Evolutionary conservation across 2,113 vertebrate genomes (phyloP).

Genomic region (Protobothrops mucrosquamatus): DNA sequence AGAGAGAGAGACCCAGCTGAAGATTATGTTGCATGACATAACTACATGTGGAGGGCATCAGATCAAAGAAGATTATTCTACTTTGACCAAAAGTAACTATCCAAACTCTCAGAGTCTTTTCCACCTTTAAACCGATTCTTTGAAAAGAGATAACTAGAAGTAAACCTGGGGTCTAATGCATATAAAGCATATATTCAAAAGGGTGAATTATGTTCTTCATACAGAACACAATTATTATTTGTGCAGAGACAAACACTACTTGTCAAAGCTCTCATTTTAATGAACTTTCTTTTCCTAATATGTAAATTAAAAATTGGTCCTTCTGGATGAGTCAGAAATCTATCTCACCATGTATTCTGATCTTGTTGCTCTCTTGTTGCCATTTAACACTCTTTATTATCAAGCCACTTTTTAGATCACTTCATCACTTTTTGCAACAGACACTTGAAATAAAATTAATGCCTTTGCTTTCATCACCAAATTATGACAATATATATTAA

Average conservation of each 20-base stretch:
- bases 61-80: neutral
- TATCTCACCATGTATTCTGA: neutral
- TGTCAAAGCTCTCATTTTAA: neutral
- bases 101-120: neutral
- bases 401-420: slow-evolving; percentile 32
- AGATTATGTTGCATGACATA: neutral
- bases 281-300: neutral
- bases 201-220: neutral
- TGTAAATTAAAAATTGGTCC: neutral
- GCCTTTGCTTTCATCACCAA: slow-evolving; percentile 41
- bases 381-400: slow-evolving; percentile 20
- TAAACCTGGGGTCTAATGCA: neutral
- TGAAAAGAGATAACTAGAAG: neutral
- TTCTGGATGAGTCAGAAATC: neutral
- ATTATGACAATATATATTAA: slow-evolving; percentile 23
- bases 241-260: neutral
- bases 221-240: neutral
- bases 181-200: neutral
- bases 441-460: slow-evolving; percentile 45
- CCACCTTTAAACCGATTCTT: neutral
- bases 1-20: no score
- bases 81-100: neutral
- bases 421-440: slow-evolving; percentile 27
- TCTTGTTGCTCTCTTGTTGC: neutral
- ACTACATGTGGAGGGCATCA: neutral